Conservation (phyloP, 2,888 invertebrate genomes). For the Polyploca ridens region DNA sequence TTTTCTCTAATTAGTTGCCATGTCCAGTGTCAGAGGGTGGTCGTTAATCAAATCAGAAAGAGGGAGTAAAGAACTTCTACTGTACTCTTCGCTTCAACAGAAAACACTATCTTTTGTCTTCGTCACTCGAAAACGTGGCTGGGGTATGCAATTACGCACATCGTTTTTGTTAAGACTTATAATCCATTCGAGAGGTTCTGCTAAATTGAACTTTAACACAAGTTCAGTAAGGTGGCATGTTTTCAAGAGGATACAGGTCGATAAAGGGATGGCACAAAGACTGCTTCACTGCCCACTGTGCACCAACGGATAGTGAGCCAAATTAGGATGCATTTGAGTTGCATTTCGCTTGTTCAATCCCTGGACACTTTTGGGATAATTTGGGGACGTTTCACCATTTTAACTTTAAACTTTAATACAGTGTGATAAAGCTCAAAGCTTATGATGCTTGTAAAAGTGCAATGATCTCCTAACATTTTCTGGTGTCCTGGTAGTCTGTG, state of each 20-base stretch:
- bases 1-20: conserved; percentile 47
- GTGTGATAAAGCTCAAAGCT: conserved; percentile 29
- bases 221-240: background rate
- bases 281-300: background rate
- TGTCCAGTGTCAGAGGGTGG: conserved; percentile 24
- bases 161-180: conserved; percentile 7
- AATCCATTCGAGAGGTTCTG: conserved; percentile 13
- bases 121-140: conserved; percentile 28
- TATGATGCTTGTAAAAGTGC: conserved; percentile 16
- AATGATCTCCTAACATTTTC: conserved; percentile 40
- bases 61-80: conserved; percentile 18
- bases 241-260: background rate
- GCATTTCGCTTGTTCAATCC: conserved; percentile 20
- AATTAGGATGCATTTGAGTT: conserved; percentile 18
- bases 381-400: conserved; percentile 10
- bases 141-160: conserved; percentile 35
- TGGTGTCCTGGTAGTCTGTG: conserved; percentile 64
- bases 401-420: conserved; percentile 17
- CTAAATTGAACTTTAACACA: conserved; percentile 4
- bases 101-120: conserved; percentile 25
- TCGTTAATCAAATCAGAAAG: conserved; percentile 38
- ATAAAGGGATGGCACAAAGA: conserved; percentile 13
- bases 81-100: conserved; percentile 30
- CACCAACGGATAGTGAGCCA: conserved; percentile 23
- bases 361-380: conserved; percentile 13